A percentile compares a stretch with the other conserved stretches of the same genome.
These are phyloP conservation scores for Tetragonula carbonaria DNA, from an alignment of 2,888 invertebrate genomes.

Conservation along the genomic window DNA sequence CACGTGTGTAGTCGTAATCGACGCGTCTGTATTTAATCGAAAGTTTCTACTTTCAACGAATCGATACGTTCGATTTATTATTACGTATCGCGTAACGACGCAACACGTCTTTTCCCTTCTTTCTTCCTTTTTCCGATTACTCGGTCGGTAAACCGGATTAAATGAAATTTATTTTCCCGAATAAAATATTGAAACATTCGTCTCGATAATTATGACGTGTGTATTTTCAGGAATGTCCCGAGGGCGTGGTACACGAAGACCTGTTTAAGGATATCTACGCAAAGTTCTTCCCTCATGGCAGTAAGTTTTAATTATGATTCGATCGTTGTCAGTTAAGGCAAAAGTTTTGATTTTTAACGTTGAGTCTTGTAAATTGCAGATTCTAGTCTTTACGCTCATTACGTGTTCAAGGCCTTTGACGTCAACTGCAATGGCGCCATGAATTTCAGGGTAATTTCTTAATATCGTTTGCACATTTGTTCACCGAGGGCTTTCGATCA, in stretches of 20 bases:
- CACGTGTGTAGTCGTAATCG: not conserved
- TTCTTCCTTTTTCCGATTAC: not conserved
- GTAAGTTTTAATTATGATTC: slow-evolving; percentile 88
- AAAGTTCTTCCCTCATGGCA: slow-evolving; percentile 99
- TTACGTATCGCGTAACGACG: too few species aligned
- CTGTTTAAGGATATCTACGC: slow-evolving; percentile 99
- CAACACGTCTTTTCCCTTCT: too few species aligned
- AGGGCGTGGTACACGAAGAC: slow-evolving; percentile 98
- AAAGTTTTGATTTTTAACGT: slow-evolving; percentile 64
- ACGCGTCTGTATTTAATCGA: not conserved
- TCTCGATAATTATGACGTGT: not conserved
- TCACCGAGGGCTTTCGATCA: not conserved
- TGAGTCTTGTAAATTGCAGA: slow-evolving; percentile 86
- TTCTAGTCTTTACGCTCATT: slow-evolving; percentile 98
- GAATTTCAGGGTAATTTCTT: slow-evolving; percentile 95
- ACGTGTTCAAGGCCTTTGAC: slow-evolving; percentile 99
- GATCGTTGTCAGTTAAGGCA: slow-evolving; percentile 6
- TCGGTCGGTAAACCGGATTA: not conserved
- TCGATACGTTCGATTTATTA: not conserved
- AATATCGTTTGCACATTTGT: not conserved
- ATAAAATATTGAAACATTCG: not conserved
- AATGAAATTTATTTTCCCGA: not conserved
- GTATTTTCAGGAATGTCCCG: slow-evolving; percentile 95
- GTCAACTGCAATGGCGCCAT: slow-evolving; percentile 98
- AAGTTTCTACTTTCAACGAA: slow-evolving; percentile 27